Evolutionary conservation across 2,113 vertebrate genomes (phyloP).

Genomic region (Turnix velox): DNA sequence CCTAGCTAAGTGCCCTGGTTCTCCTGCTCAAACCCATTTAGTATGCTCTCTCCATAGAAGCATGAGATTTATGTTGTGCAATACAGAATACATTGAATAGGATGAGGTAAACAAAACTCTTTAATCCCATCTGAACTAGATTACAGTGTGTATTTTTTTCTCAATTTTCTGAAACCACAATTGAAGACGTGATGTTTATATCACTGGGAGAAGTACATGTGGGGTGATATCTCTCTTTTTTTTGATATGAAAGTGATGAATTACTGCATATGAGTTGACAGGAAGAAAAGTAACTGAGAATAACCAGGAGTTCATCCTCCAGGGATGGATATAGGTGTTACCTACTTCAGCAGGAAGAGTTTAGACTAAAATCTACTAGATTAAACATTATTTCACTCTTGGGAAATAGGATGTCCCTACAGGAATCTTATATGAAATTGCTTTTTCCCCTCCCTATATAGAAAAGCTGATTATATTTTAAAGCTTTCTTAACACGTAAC

Average conservation of each 20-base stretch:
- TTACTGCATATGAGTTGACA: not conserved
- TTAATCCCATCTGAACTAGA: not conserved
- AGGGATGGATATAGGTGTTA: not conserved
- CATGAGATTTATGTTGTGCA: not conserved
- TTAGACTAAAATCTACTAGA: not conserved
- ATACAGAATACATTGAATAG: not conserved
- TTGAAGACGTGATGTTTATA: not conserved
- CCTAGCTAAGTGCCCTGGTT: not conserved
- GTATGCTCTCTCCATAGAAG: not conserved
- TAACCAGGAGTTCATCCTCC: not conserved
- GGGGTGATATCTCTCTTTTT: not conserved
- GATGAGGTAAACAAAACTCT: not conserved
- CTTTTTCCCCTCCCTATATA: not conserved
- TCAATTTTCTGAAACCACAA: not conserved
- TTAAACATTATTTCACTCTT: not conserved
- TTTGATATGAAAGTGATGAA: not conserved
- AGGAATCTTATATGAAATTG: not conserved
- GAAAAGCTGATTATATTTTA: not conserved
- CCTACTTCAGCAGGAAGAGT: not conserved
- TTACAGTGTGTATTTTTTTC: not conserved
- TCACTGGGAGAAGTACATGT: not conserved
- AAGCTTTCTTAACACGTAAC: not conserved
- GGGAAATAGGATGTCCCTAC: not conserved
- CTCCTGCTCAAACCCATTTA: not conserved
- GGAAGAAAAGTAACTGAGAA: not conserved